Evolutionary conservation across 2,888 invertebrate species (phyloP).

Genomic region (Ormyrus nitidulus): DNA sequence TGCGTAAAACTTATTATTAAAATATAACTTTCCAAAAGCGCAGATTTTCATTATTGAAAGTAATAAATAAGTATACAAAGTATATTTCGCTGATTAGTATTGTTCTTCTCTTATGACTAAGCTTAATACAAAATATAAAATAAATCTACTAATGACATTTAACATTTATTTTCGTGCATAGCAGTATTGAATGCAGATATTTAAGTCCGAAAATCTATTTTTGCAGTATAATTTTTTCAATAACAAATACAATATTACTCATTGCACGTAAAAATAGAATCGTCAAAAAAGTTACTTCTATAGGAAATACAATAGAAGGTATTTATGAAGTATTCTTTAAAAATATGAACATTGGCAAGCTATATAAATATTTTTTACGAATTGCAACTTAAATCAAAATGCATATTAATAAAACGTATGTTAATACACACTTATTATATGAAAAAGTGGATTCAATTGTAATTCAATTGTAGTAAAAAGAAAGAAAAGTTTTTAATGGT

Average conservation of each 20-base stretch:
- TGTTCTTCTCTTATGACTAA: conserved; percentile 9
- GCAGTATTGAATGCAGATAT: neutral
- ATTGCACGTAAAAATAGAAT: no score
- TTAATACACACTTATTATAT: no score
- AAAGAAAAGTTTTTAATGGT: neutral
- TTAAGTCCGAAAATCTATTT: neutral
- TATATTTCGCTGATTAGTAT: conserved; percentile 21
- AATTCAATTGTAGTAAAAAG: neutral
- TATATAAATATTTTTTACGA: no score
- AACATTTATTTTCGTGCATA: conserved; percentile 12
- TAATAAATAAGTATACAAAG: conserved; percentile 40
- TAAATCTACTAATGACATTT: conserved; percentile 13
- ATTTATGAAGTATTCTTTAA: no score
- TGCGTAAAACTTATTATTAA: conserved; percentile 27
- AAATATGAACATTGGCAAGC: no score
- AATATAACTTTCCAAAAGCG: conserved; percentile 29
- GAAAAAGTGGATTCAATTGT: neutral
- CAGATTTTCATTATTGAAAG: conserved; percentile 13
- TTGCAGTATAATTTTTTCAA: no score
- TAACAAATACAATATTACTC: no score
- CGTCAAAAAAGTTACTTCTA: no score
- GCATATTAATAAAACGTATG: no score
- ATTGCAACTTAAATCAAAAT: no score
- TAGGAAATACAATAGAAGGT: no score
- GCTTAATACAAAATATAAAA: conserved; percentile 15